phyloP scores from a whole-genome alignment of 1,140 invertebrate genomes.

The Lutraria rhynchaena region DNA sequence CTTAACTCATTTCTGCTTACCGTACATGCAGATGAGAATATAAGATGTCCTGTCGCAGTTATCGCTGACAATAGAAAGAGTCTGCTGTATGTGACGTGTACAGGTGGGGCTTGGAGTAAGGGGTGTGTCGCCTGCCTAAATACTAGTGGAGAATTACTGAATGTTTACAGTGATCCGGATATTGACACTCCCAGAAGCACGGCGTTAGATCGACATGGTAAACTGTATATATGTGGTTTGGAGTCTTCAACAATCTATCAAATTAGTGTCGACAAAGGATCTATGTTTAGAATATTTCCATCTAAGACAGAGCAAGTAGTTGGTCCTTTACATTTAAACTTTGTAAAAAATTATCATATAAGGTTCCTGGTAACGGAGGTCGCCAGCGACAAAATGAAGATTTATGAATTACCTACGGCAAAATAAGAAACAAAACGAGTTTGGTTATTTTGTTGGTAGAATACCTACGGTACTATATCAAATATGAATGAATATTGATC shows the following conservation, averaged over 20 bases:
- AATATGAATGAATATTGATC: too few relatives aligned
- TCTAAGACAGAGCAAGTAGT: slow-evolving; percentile 32
- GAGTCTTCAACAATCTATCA: slow-evolving; percentile 51
- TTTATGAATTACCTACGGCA: slow-evolving; percentile 41
- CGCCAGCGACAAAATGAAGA: slow-evolving; percentile 36
- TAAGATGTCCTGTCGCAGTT: slow-evolving; percentile 38
- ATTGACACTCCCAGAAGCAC: slow-evolving; percentile 47
- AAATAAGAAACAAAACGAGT: slow-evolving; percentile 3
- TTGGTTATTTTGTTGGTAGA: too few relatives aligned
- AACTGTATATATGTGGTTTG: slow-evolving; percentile 48
- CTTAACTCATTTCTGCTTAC: slow-evolving; percentile 41
- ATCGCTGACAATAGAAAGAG: slow-evolving; percentile 13
- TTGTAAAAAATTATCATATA: slow-evolving; percentile 49
- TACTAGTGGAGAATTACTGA: slow-evolving; percentile 2
- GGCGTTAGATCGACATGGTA: slow-evolving; percentile 39
- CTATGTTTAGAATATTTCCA: slow-evolving; percentile 38
- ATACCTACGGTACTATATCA: too few relatives aligned
- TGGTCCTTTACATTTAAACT: slow-evolving; percentile 44
- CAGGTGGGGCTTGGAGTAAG: slow-evolving; percentile 53
- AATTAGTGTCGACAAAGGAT: slow-evolving; percentile 9
- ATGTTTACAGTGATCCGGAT: slow-evolving; percentile 43
- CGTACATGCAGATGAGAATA: slow-evolving; percentile 42
- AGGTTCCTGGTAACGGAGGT: slow-evolving; percentile 39
- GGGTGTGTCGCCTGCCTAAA: slow-evolving; percentile 46
- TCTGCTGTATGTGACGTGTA: slow-evolving; percentile 46